phyloP scores from a whole-genome alignment of 2,113 vertebrate genomes.

The Todiramphus saurophagus region DNA sequence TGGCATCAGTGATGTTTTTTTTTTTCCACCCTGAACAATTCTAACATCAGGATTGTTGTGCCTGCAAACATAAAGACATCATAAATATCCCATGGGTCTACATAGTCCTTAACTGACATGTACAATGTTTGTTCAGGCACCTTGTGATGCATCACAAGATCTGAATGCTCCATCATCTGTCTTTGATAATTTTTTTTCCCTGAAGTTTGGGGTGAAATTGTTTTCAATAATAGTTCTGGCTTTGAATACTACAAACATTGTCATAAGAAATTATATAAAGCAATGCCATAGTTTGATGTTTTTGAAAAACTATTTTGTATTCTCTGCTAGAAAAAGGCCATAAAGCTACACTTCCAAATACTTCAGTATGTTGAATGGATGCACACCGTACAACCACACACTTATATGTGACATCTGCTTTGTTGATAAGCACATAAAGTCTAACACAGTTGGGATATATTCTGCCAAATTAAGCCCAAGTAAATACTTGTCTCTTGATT shows the following conservation, averaged over 20 bases:
- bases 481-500: neutral
- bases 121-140: neutral
- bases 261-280: neutral
- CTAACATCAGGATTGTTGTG: rapidly evolving
- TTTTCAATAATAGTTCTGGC: neutral
- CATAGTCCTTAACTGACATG: rapidly evolving
- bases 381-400: too few relatives aligned
- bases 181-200: neutral
- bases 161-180: neutral
- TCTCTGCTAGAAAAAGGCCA: neutral
- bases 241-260: neutral
- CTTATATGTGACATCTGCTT: neutral
- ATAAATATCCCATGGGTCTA: neutral
- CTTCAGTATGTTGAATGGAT: neutral
- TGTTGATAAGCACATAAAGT: neutral
- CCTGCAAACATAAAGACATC: neutral
- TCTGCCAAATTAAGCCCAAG: neutral
- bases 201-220: neutral
- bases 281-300: neutral
- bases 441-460: neutral
- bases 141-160: neutral
- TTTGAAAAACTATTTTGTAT: neutral
- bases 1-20: neutral
- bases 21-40: neutral
- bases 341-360: neutral